These are phyloP conservation scores for Drosophila meridiana DNA, from an alignment of 2,888 invertebrate genomes.

Conservation along the genomic window DNA sequence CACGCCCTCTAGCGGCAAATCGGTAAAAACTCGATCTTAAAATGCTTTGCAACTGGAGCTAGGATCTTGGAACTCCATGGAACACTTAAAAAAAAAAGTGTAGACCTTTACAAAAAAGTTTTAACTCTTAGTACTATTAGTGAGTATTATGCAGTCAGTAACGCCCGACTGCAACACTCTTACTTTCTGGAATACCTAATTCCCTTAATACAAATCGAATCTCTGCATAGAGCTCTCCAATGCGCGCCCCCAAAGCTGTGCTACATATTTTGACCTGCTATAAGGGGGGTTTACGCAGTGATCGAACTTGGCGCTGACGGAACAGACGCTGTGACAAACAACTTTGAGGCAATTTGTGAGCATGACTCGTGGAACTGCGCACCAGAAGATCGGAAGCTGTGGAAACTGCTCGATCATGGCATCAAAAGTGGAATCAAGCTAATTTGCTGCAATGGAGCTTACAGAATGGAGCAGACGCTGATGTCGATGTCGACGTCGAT, in stretches of 20 bases:
- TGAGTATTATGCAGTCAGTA: background rate
- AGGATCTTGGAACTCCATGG: no score
- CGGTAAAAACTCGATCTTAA: no score
- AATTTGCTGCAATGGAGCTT: constrained; percentile 76
- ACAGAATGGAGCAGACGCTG: constrained; percentile 31
- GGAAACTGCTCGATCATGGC: constrained; percentile 57
- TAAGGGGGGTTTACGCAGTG: background rate
- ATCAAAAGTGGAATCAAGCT: constrained; percentile 59
- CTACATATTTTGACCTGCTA: constrained; percentile 13
- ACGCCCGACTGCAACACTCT: background rate
- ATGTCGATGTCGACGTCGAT: background rate
- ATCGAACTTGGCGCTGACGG: background rate
- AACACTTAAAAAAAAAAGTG: no score
- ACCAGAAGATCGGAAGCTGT: constrained; percentile 51
- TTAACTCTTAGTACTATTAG: background rate
- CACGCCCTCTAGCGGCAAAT: no score
- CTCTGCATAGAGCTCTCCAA: background rate
- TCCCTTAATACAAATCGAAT: background rate
- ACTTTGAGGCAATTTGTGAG: constrained; percentile 61
- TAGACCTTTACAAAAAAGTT: no score
- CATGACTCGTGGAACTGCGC: constrained; percentile 57
- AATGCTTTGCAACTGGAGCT: no score
- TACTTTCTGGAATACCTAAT: background rate
- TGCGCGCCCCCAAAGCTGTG: constrained; percentile 30
- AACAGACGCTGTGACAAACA: constrained; percentile 37